These are phyloP conservation scores for Pluvialis apricaria DNA, from an alignment of 2,113 vertebrate species.

Conservation along the genomic window DNA sequence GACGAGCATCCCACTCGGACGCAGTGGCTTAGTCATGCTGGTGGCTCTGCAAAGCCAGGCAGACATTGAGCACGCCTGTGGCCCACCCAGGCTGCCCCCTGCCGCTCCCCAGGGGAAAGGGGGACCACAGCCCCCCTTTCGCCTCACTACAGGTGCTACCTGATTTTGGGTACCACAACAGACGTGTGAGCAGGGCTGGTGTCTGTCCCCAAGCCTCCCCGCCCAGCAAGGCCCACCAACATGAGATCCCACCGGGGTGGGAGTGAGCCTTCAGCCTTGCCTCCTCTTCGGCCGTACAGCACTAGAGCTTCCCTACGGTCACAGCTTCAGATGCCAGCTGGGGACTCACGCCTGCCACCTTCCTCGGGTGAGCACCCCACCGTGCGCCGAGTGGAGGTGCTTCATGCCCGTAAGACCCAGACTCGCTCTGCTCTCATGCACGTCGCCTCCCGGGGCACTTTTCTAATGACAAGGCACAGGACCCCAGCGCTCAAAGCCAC, in stretches of 20 bases:
- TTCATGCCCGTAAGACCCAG: neutral
- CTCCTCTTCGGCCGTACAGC: neutral
- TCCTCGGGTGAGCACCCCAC: neutral
- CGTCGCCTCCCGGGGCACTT: neutral
- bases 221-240: neutral
- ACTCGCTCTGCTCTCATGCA: accelerated
- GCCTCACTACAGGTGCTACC: neutral
- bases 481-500: neutral
- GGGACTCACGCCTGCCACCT: neutral
- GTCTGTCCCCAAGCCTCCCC: neutral
- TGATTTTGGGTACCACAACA: neutral
- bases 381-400: accelerated
- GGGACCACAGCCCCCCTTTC: no score
- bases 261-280: neutral
- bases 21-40: neutral
- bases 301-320: neutral
- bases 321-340: neutral
- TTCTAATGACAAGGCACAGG: neutral
- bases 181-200: neutral
- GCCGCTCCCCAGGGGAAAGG: neutral
- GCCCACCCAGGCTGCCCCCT: neutral
- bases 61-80: neutral
- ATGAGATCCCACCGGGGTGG: neutral
- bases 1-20: neutral
- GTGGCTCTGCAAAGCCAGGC: neutral